Evolutionary conservation across 2,113 vertebrate species (phyloP), one percentile per base, ranked within the genome.

Genomic region (Rhinolophus ferrumequinum): DNA sequence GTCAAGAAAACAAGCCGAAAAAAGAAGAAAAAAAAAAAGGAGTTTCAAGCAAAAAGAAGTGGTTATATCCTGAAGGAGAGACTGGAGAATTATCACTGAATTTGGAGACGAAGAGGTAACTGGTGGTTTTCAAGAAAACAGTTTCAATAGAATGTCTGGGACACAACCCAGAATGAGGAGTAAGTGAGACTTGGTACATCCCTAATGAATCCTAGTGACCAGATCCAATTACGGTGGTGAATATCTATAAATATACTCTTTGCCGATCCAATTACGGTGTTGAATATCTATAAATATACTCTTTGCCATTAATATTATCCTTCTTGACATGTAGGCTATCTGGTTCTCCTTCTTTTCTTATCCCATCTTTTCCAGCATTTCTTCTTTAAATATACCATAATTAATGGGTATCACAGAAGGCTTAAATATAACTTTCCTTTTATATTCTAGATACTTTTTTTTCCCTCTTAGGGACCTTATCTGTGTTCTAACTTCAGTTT

Each of bases 241-340:
- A 1, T 87, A 11, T 14, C 33, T 13, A 54, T 54, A 54, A 54
- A 54, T 54, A 24, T 2, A 21, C 62, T 16, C 33, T 11, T 12
- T 69, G 24, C 14, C 70, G 50, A 26, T 19, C 64, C 1, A 14
- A 2, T 38, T 26, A 16, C 28, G 67, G 82, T 41, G 44, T 2
- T 81, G 60, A 35, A 1, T 87, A 11, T 14, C 33, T 13, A 54
- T 54, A 54, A 54, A 54, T 54, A 24, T 2, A 21, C 62, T 16
- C 33, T 11, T 12, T 69, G 24, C 14, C 70, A 5, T 44, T 44
- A 52, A 47, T 38, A 38, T 41, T 33, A 69, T n/a, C 41, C 30
- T 75, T 30, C 50, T 12, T 54, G 28, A 47, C 69, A 35, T 0
- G 0, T 3, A 58, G 35, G 4, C 58, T 41, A 0, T 28, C 26